Percentiles rank a stretch among this genome's conserved stretches.
Conservation (phyloP, 2,113 vertebrate species). For the Saccopteryx bilineata region DNA sequence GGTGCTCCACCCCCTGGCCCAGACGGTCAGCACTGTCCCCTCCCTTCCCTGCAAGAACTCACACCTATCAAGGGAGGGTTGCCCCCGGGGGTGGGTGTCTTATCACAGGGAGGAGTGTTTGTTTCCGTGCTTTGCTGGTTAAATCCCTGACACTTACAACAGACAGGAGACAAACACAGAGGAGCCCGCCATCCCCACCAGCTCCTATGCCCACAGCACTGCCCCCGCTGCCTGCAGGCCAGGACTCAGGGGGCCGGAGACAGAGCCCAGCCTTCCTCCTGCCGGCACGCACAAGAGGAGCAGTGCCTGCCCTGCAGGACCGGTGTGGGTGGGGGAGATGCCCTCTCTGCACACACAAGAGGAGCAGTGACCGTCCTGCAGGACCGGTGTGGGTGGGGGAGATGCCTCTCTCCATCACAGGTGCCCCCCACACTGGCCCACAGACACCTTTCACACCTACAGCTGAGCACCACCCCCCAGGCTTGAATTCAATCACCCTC, state of each 20-base stretch:
- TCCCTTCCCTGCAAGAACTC: too few species aligned
- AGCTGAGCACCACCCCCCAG: neutral
- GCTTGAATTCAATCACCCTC: neutral
- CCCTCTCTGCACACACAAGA: fast-evolving
- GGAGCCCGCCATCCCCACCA: fast-evolving
- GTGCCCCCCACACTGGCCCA: neutral
- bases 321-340: fast-evolving
- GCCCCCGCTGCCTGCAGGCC: neutral
- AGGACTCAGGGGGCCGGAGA: neutral
- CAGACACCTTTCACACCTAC: neutral
- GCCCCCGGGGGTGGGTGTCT: neutral
- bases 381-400: fast-evolving
- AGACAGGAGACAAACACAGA: neutral
- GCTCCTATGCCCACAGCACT: fast-evolving
- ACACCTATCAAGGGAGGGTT: fast-evolving
- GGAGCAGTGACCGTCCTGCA: fast-evolving
- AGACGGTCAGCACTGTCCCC: fast-evolving
- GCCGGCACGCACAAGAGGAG: fast-evolving
- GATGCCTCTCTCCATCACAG: fast-evolving
- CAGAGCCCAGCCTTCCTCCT: neutral
- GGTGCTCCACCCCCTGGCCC: neutral
- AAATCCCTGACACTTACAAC: neutral
- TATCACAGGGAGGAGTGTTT: neutral
- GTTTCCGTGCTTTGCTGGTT: too few species aligned
- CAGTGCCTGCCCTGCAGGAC: fast-evolving